phyloP scores from a whole-genome alignment of 2,113 vertebrate species.

The Toxotes chatareus region DNA sequence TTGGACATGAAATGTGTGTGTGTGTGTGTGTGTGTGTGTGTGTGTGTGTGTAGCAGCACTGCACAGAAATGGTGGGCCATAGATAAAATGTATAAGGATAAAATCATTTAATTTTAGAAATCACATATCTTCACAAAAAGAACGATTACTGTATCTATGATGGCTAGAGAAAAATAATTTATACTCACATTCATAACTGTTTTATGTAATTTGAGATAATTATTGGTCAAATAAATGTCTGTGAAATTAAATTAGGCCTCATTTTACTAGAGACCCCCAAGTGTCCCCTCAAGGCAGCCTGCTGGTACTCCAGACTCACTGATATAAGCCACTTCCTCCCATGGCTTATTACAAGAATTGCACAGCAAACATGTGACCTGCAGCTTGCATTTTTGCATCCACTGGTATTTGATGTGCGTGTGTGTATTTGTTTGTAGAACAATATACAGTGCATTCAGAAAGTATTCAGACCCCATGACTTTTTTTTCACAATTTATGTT shows the following conservation, averaged over 20 bases:
- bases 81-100: neutral
- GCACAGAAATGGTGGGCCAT: neutral
- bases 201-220: neutral
- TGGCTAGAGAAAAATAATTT: neutral
- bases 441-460: neutral
- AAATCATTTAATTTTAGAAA: neutral
- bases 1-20: too few species aligned
- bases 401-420: slow-evolving; percentile 8
- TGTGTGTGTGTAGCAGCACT: too few species aligned
- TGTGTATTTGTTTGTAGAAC: slow-evolving; percentile 4
- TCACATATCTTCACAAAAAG: too few species aligned
- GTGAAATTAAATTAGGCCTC: neutral
- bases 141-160: neutral
- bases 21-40: too few species aligned
- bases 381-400: neutral
- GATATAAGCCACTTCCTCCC: neutral
- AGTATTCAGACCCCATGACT: too few species aligned
- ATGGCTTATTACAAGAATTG: neutral
- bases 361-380: neutral
- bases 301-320: slow-evolving; percentile 8
- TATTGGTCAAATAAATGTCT: slow-evolving; percentile 6
- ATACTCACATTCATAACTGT: neutral
- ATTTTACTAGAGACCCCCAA: slow-evolving; percentile 4
- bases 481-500: too few species aligned
- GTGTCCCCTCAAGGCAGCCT: slow-evolving; percentile 12